These are phyloP conservation scores for Pelodytes ibericus DNA, from an alignment of 2,797 vertebrate species.

Conservation along the genomic window DNA sequence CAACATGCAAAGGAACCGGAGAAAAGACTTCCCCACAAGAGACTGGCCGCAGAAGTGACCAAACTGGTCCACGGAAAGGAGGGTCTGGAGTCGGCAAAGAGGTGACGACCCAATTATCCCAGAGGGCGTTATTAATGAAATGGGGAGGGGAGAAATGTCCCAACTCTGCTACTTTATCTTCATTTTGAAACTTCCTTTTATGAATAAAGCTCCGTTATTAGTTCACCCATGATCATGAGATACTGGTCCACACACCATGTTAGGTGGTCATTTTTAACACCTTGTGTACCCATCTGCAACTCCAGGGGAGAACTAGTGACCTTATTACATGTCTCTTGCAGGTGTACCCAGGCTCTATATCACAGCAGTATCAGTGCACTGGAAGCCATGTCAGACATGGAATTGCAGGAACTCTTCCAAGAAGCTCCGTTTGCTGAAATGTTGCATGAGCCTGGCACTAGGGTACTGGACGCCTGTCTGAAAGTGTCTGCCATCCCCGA, in stretches of 20 bases:
- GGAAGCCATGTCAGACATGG: conserved; percentile 89
- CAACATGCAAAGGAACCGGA: conserved; percentile 84
- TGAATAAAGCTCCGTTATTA: no score
- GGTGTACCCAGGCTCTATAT: conserved; percentile 89
- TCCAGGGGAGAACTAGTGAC: no score
- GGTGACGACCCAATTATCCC: no score
- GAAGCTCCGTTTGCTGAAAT: conserved; percentile 89
- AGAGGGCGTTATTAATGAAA: no score
- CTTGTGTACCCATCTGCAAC: no score
- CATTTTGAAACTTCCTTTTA: no score
- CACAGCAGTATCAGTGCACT: conserved; percentile 82
- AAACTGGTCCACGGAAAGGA: conserved; percentile 94
- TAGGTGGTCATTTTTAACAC: no score
- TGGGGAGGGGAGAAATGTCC: no score
- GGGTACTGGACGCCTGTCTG: conserved; percentile 84
- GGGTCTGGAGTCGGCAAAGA: conserved; percentile 90
- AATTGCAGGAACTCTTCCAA: conserved; percentile 89
- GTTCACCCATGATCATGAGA: no score
- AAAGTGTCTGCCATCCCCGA: conserved; percentile 83
- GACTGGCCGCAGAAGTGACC: conserved; percentile 93
- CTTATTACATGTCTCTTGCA: conserved; percentile 58
- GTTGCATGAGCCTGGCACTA: conserved; percentile 88
- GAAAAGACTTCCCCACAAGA: conserved; percentile 86
- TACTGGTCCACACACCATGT: no score
- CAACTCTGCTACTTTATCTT: no score